Evolutionary conservation across 2,888 invertebrate genomes (phyloP).

Genomic region (Thera obeliscata): DNA sequence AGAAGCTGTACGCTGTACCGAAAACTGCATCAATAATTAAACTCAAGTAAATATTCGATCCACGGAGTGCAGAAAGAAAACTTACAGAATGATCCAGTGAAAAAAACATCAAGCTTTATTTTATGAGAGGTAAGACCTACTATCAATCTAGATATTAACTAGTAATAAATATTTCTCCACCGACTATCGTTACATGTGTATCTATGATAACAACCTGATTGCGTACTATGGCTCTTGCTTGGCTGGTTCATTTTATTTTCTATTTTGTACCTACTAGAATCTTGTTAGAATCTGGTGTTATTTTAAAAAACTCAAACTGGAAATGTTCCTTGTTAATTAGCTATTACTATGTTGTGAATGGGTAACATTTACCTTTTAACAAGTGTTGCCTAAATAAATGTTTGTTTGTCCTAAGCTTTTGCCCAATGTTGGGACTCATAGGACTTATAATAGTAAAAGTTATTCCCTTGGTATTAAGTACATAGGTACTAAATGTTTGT

Average conservation of each 20-base stretch:
- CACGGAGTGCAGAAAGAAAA: conserved; percentile 2
- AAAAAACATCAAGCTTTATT: conserved; percentile 5
- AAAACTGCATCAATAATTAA: conserved; percentile 2
- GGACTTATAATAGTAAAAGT: too few relatives aligned
- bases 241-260: not conserved
- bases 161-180: not conserved
- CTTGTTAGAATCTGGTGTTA: conserved; percentile 13
- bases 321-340: too few relatives aligned
- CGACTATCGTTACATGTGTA: not conserved
- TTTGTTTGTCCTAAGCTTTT: too few relatives aligned
- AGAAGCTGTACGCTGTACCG: conserved; percentile 10
- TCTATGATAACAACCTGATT: conserved; percentile 1
- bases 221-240: not conserved
- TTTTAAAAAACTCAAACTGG: too few relatives aligned
- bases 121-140: conserved; percentile 20
- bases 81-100: conserved; percentile 13
- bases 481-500: too few relatives aligned
- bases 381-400: too few relatives aligned
- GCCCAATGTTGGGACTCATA: too few relatives aligned
- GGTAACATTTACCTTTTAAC: too few relatives aligned
- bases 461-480: too few relatives aligned
- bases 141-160: not conserved
- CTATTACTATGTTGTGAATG: too few relatives aligned
- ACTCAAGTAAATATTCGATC: not conserved
- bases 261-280: conserved; percentile 4